Evolutionary conservation across 2,797 vertebrate species (phyloP).

Genomic region (Manis javanica): DNA sequence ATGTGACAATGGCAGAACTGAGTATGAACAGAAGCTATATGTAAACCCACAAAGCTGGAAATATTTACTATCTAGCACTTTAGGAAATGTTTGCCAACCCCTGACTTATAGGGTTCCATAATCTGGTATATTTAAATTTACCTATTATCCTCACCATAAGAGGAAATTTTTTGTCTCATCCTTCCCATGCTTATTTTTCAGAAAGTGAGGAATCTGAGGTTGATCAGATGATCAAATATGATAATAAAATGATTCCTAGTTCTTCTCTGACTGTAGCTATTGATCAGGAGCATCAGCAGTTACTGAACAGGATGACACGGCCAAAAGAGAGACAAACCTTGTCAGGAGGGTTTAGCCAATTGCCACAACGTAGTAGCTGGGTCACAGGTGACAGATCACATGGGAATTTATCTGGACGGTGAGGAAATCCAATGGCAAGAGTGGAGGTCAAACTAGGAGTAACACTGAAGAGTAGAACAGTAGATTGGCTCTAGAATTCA

Average conservation of each 20-base stretch:
- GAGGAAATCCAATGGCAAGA: not conserved
- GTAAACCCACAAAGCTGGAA: not conserved
- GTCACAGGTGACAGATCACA: not conserved
- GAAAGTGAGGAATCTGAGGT: not conserved
- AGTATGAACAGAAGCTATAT: not conserved
- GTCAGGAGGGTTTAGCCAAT: not conserved
- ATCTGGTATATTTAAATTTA: not conserved
- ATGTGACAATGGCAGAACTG: not conserved
- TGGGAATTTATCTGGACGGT: not conserved
- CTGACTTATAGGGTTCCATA: not conserved
- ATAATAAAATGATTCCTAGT: not conserved
- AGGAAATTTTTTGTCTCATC: not conserved
- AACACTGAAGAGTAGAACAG: not conserved
- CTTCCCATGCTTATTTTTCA: not conserved
- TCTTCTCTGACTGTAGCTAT: not conserved
- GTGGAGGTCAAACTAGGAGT: not conserved
- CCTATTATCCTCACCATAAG: not conserved
- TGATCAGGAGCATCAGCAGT: not conserved
- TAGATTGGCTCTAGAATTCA: not conserved
- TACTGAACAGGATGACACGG: not conserved
- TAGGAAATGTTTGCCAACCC: not conserved
- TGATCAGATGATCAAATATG: not conserved
- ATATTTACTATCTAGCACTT: not conserved
- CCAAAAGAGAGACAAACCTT: not conserved
- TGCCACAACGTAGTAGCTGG: not conserved